Evolutionary conservation across 2,797 vertebrate species (phyloP), one percentile per base, ranked within the genome.

Genomic region (Halcyon chelicuti): DNA sequence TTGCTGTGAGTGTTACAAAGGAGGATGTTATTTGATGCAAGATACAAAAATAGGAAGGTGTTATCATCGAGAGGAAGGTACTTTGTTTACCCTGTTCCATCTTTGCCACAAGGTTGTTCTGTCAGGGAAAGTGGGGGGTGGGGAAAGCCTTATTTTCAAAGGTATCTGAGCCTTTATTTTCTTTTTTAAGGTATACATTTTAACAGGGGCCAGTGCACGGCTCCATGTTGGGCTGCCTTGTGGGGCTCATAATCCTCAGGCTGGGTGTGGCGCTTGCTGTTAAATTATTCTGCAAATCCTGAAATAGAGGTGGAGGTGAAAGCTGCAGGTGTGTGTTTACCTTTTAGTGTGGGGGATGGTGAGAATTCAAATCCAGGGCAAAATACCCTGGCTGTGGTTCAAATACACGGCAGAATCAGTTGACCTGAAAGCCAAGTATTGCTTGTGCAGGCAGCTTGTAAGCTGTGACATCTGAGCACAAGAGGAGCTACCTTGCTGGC

Each of bases 1-100:
- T 97, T 55, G 44, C 91, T 94, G 89, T 79, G 88, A 44, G 82
- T 94, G 91, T 84, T 88, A 82, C 31, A 93, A 96, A 97, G 95
- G 73, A 90, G 72, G 72, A 70, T 95, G 90, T 78, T 95, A 82
- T 90, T 95, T 94, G 93, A 96, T 96, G 94, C 63, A 85, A 88
- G 90, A 90, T 95, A 89, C 55, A 87, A 79, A 97, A 95, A 90
- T 78, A 82, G 72, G 81, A 94, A 93, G 77, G 89, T 94, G 92
- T 96, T 97, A 96, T 96, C n/a, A 0, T 72, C 26, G 55, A 76
- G 84, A 82, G 46, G 93, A 91, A 88, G 76, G 81, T 44, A 60
- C 65, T 94, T 93, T 23, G 73, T 95, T 97, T 95, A n/a, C 73
- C 54, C 91, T 71, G 19, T 77, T 93, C 63, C 9, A 4, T 68